Conservation (phyloP, 2,113 vertebrate species). For the Datnioides undecimradiatus region DNA sequence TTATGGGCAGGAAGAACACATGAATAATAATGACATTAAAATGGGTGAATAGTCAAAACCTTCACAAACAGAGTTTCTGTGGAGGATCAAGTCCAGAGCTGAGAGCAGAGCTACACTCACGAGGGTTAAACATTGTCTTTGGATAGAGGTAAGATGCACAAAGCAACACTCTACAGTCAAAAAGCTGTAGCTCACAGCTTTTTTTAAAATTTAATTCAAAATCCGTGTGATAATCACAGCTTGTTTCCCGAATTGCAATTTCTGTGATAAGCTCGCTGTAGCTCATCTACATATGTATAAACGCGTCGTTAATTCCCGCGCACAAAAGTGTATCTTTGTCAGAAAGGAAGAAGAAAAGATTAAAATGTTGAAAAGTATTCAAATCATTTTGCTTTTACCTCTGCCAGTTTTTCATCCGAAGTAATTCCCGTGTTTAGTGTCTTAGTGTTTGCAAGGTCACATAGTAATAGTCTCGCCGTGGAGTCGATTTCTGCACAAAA, state of each 20-base stretch:
- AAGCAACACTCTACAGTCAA: neutral
- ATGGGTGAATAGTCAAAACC: neutral
- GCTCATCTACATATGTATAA: neutral
- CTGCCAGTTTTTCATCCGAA: neutral
- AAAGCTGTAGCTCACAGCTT: neutral
- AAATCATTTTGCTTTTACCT: neutral
- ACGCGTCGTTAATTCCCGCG: neutral
- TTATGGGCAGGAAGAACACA: conserved; percentile 5
- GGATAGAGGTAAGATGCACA: neutral
- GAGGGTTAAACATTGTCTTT: neutral
- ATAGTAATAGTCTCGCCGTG: no score
- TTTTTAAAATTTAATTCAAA: neutral
- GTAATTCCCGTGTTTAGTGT: neutral
- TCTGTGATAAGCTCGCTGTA: neutral
- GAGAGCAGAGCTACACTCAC: neutral
- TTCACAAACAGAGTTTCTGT: neutral
- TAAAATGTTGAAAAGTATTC: neutral
- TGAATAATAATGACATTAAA: conserved; percentile 27
- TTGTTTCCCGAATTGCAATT: neutral
- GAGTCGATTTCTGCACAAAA: neutral
- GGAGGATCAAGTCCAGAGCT: neutral
- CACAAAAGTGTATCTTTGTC: neutral
- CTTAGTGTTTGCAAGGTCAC: neutral
- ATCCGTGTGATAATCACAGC: conserved; percentile 1
- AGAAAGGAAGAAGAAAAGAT: neutral